These are phyloP conservation scores for Desmodus rotundus DNA, from an alignment of 2,113 vertebrate species.

Conservation along the genomic window DNA sequence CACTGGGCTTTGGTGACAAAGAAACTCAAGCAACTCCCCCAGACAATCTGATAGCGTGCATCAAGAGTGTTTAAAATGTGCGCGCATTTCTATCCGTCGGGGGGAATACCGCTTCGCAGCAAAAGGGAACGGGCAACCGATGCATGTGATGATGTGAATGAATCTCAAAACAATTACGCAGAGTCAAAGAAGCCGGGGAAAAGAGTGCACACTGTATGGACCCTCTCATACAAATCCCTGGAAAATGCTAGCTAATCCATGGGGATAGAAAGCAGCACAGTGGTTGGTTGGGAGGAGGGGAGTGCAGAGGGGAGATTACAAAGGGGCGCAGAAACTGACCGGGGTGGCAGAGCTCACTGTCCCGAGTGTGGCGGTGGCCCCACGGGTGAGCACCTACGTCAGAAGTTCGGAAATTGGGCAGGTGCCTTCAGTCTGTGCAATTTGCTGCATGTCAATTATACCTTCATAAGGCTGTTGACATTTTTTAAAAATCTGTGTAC, in stretches of 20 bases:
- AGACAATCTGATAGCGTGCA: not conserved
- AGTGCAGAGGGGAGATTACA: not conserved
- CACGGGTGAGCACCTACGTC: not conserved
- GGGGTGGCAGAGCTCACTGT: not conserved
- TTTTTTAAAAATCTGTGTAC: not conserved
- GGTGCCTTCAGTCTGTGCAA: not conserved
- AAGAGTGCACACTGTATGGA: not conserved
- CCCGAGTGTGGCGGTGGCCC: not conserved
- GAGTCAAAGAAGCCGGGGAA: not conserved
- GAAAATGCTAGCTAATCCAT: not conserved
- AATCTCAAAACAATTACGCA: not conserved
- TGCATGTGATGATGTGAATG: not conserved
- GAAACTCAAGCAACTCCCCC: not conserved
- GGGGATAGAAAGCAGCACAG: not conserved
- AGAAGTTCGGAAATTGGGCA: not conserved
- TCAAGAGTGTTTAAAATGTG: not conserved
- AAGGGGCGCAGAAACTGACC: not conserved
- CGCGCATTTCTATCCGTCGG: fast-evolving
- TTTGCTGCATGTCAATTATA: not conserved
- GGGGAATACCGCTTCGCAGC: not conserved
- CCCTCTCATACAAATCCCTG: not conserved
- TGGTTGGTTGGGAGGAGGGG: not conserved
- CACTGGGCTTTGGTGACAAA: not conserved
- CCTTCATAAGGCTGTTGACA: not conserved
- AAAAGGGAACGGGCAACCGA: not conserved